Percentiles rank a stretch among this genome's conserved stretches.
Conservation (phyloP, 1,140 invertebrate genomes). For the Parapsyche elsis region DNA sequence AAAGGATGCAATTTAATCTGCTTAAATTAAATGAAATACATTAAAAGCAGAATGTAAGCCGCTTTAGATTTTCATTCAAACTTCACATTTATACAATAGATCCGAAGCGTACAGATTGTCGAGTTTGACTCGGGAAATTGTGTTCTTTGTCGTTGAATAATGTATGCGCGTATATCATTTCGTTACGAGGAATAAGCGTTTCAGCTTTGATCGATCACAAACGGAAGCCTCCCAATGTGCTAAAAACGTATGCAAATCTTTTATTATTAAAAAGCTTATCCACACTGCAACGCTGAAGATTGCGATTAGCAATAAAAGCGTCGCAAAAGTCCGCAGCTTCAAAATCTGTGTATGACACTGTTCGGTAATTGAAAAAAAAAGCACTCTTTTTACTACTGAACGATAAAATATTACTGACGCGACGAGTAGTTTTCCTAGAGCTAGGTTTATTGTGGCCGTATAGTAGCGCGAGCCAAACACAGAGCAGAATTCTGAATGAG, state of each 20-base stretch:
- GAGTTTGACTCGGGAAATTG: constrained; percentile 17
- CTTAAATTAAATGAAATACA: no score
- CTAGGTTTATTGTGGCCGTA: background rate
- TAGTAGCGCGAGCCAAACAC: no score
- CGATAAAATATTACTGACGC: background rate
- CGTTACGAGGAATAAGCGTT: constrained; percentile 7
- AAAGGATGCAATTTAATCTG: no score
- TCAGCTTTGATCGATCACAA: constrained; percentile 35
- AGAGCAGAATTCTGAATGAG: background rate
- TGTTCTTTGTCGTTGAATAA: constrained; percentile 34
- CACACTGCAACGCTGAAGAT: no score
- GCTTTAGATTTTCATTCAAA: no score
- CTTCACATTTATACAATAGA: no score
- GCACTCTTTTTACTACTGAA: background rate
- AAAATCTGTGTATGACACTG: background rate
- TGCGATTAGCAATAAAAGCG: no score
- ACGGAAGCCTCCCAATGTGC: background rate
- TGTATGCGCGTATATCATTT: constrained; percentile 41
- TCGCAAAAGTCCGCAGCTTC: background rate
- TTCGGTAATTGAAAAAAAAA: background rate
- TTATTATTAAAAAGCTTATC: no score
- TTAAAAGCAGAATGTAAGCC: no score
- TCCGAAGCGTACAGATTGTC: background rate
- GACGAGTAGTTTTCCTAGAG: background rate
- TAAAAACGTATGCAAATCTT: background rate